Evolutionary conservation across 2,797 vertebrate species (phyloP).

Genomic region (Darevskia nairensis): DNA sequence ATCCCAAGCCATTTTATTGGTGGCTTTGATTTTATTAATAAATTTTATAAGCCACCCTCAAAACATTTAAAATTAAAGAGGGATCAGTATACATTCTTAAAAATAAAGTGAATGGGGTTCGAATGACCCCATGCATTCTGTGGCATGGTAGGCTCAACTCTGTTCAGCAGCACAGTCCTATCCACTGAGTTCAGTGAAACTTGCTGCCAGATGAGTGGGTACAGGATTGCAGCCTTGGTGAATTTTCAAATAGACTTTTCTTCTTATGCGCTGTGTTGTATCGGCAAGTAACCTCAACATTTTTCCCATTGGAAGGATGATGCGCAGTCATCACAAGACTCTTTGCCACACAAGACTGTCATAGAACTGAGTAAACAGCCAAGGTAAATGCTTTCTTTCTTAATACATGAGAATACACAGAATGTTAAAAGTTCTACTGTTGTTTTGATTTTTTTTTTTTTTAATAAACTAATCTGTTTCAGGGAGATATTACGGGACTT

Average conservation of each 20-base stretch:
- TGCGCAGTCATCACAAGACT: conserved; percentile 84
- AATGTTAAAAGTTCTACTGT: not conserved
- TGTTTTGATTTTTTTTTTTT: not conserved
- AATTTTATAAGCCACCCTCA: not conserved
- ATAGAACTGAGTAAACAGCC: conserved; percentile 80
- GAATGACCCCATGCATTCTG: not conserved
- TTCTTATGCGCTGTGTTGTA: not conserved
- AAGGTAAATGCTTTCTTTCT: conserved; percentile 79
- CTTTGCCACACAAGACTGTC: conserved; percentile 83
- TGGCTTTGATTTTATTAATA: not conserved
- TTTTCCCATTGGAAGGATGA: conserved; percentile 79
- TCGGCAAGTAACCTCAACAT: not conserved
- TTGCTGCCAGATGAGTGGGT: not conserved
- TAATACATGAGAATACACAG: conserved; percentile 24
- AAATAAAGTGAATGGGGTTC: not conserved
- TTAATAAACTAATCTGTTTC: not conserved
- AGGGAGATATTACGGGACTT: rapidly evolving
- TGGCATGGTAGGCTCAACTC: not conserved
- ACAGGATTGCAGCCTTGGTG: not conserved
- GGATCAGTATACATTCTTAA: not conserved
- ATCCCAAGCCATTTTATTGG: not conserved
- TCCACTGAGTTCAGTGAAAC: not conserved
- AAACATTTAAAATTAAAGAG: not conserved
- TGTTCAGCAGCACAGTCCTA: not conserved
- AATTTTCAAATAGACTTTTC: not conserved